Base-by-base conservation (phyloP, 1,140 invertebrate genomes). In the Drosophila azteca region DNA sequence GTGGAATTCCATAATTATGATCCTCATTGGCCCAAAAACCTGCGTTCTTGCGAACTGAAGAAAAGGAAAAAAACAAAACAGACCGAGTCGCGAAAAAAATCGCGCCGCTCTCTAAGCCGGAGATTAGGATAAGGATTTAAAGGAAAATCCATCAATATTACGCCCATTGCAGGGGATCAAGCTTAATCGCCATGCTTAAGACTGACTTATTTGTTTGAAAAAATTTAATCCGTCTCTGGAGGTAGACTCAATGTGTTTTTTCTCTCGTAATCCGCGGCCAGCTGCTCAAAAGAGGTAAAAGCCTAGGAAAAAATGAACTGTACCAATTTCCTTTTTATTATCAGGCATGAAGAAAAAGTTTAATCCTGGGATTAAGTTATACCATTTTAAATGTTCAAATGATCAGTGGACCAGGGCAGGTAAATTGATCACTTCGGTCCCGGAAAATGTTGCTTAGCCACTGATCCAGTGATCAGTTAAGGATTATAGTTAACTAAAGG, bases 1-100 rank as follows among this genome's bases (percentile, higher is more conserved):
- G 89, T 77, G 84, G 84, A 89, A 84, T 88, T 88, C 79, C 83
- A 88, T 88, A 89, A 88, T 88, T 88, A 88, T 88, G 84, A 88
- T 89, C 83, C 82, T 70, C 64, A 63, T 60, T 49, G 61, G 52
- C 52, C 58, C 77, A n/a, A 35, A 58, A 62, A 24, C 46, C 64
- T 74, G 83, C 64, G 39, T 84, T 89, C 83, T 79, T 41, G 79
- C 55, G 84, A 89, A 69, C 50, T 29, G 44, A 88, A 87, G 80
- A 80, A 79, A 69, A 61, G 49, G 48, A 57, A 71, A 63, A 77
- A 75, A 66, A 64, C 65, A 78, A 74, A 62, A 63, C 15, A 55
- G 54, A 46, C 52, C 39, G 35, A 67, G 61, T 65, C 84, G 84
- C 83, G 80, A 88, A 87, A 87, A 85, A 87, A 89, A 67, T 79